phyloP scores from a whole-genome alignment of 2,888 invertebrate species.

The Yponomeuta cagnagella region DNA sequence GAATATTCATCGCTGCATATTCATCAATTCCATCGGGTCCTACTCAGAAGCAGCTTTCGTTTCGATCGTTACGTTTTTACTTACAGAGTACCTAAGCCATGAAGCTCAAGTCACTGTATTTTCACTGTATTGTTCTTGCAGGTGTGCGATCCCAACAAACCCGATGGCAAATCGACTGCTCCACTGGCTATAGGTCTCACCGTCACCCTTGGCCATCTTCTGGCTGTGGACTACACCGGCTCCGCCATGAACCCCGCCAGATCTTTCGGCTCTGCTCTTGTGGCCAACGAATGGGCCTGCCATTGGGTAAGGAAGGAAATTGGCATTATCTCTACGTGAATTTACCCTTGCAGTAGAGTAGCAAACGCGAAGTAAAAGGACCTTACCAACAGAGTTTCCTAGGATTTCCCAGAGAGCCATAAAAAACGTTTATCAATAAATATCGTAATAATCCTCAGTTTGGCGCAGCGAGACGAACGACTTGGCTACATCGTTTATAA shows the following conservation, averaged over 20 bases:
- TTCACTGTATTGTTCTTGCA: slow-evolving; percentile 23
- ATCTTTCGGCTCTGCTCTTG: slow-evolving; percentile 90
- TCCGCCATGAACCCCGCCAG: slow-evolving; percentile 96
- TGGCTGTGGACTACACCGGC: slow-evolving; percentile 89
- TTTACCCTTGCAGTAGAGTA: not conserved
- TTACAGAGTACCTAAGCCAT: no score
- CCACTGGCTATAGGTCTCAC: slow-evolving; percentile 92
- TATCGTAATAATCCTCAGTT: not conserved
- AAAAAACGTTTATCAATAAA: no score
- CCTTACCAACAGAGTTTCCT: no score
- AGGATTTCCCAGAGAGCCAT: no score
- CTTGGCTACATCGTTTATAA: not conserved
- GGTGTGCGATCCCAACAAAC: slow-evolving; percentile 83
- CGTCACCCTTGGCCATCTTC: slow-evolving; percentile 88
- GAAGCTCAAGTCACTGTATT: no score
- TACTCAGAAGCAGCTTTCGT: not conserved
- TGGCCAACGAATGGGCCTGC: slow-evolving; percentile 82
- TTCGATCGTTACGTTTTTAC: not conserved
- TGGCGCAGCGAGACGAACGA: not conserved
- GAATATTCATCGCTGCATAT: not conserved
- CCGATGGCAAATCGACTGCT: slow-evolving; percentile 86
- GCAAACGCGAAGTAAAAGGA: no score
- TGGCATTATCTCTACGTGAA: slow-evolving; percentile 9
- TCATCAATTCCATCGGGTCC: not conserved
- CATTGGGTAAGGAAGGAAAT: slow-evolving; percentile 83